These are phyloP conservation scores for Ammodytes marinus DNA, from an alignment of 2,113 vertebrate genomes.

Conservation along the genomic window DNA sequence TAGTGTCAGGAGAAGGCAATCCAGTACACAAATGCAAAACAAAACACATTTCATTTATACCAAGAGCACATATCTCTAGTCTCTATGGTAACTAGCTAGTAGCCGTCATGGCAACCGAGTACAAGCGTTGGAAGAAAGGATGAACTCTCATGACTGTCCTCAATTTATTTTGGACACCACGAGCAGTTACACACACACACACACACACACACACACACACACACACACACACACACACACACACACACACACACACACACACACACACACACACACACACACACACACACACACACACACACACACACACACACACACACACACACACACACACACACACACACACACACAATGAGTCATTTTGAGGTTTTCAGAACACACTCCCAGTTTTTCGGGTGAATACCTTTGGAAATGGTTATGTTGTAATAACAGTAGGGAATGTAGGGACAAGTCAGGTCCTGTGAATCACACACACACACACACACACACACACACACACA, in stretches of 20 bases:
- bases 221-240: neutral
- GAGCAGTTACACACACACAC: slow-evolving; percentile 26
- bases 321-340: neutral
- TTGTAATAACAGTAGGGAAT: slow-evolving; percentile 48
- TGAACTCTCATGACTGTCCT: slow-evolving; percentile 79
- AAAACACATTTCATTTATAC: slow-evolving; percentile 68
- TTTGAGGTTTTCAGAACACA: slow-evolving; percentile 23
- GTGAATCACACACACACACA: slow-evolving; percentile 38
- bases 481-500: neutral
- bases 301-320: too few relatives aligned
- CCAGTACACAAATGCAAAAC: slow-evolving; percentile 37
- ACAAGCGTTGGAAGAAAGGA: slow-evolving; percentile 74
- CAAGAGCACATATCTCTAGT: slow-evolving; percentile 74
- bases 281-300: slow-evolving; percentile 17
- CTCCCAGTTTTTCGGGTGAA: slow-evolving; percentile 1
- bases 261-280: neutral
- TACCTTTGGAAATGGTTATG: slow-evolving; percentile 22
- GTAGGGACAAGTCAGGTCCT: slow-evolving; percentile 59
- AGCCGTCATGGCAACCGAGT: slow-evolving; percentile 84
- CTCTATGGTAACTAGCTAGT: slow-evolving; percentile 85
- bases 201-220: neutral
- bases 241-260: too few relatives aligned
- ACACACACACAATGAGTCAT: slow-evolving; percentile 8
- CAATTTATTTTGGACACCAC: slow-evolving; percentile 55
- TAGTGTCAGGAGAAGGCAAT: slow-evolving; percentile 53